These are phyloP conservation scores for Folsomia manolachei DNA, from an alignment of 2,888 invertebrate genomes.

Conservation along the genomic window DNA sequence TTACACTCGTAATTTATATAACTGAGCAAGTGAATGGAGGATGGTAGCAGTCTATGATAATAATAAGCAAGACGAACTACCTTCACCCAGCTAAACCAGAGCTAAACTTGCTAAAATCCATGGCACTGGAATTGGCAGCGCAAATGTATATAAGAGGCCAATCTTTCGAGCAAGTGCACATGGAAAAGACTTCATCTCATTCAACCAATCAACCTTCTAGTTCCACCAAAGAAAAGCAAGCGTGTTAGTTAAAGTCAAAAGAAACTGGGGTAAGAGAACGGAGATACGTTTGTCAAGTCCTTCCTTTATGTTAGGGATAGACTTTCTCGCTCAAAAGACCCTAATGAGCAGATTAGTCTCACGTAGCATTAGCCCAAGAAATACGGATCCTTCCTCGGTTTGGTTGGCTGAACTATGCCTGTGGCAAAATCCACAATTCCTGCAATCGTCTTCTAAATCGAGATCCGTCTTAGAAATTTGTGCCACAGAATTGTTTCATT, in stretches of 20 bases:
- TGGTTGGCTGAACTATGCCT: too few species aligned
- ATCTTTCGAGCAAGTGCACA: too few species aligned
- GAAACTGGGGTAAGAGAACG: background rate
- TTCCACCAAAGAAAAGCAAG: background rate
- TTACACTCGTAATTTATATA: conserved; percentile 4
- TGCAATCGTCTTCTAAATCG: too few species aligned
- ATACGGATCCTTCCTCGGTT: conserved; percentile 1
- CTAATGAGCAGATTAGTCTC: conserved; percentile 45
- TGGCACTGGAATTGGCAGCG: background rate
- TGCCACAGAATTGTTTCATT: too few species aligned
- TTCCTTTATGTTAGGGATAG: background rate
- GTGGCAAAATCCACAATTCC: conserved; percentile 4
- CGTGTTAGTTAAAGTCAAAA: background rate
- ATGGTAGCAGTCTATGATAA: background rate
- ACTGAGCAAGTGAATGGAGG: background rate
- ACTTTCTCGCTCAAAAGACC: conserved; percentile 32
- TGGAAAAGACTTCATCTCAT: background rate
- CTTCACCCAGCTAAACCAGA: background rate
- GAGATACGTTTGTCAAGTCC: background rate
- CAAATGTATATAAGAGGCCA: too few species aligned
- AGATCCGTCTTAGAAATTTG: too few species aligned
- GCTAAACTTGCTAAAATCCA: too few species aligned
- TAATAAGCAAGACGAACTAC: conserved; percentile 8
- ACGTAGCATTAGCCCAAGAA: conserved; percentile 14
- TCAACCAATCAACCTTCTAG: too few species aligned